These are phyloP conservation scores for Anorthoa munda DNA, from an alignment of 2,888 invertebrate genomes.

Conservation along the genomic window DNA sequence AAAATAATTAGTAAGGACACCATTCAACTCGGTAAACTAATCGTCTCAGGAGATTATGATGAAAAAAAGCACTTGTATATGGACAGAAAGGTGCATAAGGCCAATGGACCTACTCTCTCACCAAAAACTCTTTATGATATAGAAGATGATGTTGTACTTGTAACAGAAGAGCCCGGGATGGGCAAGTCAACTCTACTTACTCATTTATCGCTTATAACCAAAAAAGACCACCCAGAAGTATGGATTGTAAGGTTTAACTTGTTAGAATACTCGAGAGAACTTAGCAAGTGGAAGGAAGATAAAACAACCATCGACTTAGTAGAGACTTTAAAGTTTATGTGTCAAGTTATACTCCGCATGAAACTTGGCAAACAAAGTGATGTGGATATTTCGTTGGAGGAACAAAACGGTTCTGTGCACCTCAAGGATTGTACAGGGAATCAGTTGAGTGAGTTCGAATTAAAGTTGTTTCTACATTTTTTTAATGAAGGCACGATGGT, in stretches of 20 bases:
- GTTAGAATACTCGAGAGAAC: constrained; percentile 33
- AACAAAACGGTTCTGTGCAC: constrained; percentile 7
- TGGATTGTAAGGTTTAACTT: constrained; percentile 59
- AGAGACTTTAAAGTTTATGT: constrained; percentile 29
- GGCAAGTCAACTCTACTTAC: no score
- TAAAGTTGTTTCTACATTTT: constrained; percentile 49
- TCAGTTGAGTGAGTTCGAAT: constrained; percentile 23
- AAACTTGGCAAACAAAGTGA: constrained; percentile 1
- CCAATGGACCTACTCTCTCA: no score
- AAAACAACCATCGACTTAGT: constrained; percentile 9
- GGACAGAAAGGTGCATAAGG: no score
- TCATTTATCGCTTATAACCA: constrained; percentile 52
- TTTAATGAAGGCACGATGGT: constrained; percentile 43
- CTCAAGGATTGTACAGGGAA: constrained; percentile 19
- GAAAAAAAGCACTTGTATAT: no score
- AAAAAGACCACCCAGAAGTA: constrained; percentile 23
- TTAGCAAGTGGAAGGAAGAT: constrained; percentile 31
- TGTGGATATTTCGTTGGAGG: constrained; percentile 1
- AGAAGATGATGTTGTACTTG: no score
- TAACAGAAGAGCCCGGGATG: no score
- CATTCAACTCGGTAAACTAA: neutral
- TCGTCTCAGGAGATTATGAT: no score
- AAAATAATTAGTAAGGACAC: constrained; percentile 7
- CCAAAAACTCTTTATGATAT: no score
- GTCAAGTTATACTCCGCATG: constrained; percentile 6